Evolutionary conservation across 2,888 invertebrate genomes (phyloP).

Genomic region (Polydesmus complanatus): DNA sequence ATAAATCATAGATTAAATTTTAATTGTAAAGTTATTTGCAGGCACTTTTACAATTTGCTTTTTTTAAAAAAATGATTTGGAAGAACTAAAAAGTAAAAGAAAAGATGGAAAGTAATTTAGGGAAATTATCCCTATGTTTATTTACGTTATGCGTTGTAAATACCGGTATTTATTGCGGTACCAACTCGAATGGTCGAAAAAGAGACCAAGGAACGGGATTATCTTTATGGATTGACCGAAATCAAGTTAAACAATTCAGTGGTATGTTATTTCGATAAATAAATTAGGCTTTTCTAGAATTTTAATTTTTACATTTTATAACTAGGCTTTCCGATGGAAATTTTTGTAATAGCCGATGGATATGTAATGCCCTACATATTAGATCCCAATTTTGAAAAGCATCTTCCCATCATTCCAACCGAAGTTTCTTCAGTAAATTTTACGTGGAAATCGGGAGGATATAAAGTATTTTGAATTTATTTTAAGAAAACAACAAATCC

Average conservation of each 20-base stretch:
- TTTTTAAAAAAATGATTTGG: no score
- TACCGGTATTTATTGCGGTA: no score
- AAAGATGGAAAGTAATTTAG: no score
- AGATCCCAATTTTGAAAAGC: conserved; percentile 78
- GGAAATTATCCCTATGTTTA: no score
- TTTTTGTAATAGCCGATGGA: conserved; percentile 78
- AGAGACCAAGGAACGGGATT: conserved; percentile 6
- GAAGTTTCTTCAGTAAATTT: conserved; percentile 47
- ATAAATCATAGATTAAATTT: no score
- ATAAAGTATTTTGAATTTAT: conserved; percentile 24
- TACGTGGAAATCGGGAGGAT: conserved; percentile 32
- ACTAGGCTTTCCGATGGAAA: conserved; percentile 56
- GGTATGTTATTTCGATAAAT: conserved; percentile 1
- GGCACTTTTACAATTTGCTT: no score
- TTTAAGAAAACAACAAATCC: not conserved
- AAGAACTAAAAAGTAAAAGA: no score
- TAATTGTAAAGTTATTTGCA: no score
- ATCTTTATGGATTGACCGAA: conserved; percentile 14
- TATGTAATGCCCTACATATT: conserved; percentile 69
- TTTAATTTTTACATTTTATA: conserved; percentile 1
- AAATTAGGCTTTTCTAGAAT: not conserved
- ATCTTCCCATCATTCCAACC: conserved; percentile 77
- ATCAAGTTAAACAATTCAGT: conserved; percentile 13
- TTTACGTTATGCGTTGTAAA: no score
- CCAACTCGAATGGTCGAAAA: no score